Evolutionary conservation across 35 echinoderm and acorn worm genomes (phyloP).

Genomic region (Eucidaris tribuloides): DNA sequence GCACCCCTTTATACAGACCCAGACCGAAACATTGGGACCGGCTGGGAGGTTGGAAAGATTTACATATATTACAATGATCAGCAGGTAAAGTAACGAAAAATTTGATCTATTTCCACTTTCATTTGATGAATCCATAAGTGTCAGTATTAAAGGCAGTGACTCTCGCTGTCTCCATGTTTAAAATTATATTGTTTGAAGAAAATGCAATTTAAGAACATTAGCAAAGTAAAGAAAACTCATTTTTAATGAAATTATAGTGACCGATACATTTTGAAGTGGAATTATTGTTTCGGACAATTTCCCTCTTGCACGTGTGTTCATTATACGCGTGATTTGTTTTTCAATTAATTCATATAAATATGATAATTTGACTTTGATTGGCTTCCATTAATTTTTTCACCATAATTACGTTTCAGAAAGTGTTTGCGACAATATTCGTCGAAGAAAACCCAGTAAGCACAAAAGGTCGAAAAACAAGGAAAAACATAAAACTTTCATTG

Average conservation of each 20-base stretch:
- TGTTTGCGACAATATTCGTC: no score
- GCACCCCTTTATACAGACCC: not conserved
- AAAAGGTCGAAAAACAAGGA: no score
- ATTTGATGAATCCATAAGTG: not conserved
- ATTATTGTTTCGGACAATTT: no score
- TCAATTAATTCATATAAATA: no score
- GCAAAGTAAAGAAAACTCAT: not conserved
- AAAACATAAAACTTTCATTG: no score
- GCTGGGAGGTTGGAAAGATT: slow-evolving; percentile 18
- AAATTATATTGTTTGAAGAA: not conserved
- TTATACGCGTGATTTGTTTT: no score
- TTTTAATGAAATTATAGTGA: not conserved
- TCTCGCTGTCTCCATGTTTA: not conserved
- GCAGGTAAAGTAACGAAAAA: not conserved
- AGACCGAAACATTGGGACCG: not conserved
- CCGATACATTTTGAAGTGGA: not conserved
- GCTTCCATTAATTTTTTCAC: no score
- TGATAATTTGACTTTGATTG: no score
- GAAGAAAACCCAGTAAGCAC: no score
- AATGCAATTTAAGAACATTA: not conserved
- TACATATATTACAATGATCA: slow-evolving; percentile 16
- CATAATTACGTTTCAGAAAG: no score
- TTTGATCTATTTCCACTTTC: not conserved
- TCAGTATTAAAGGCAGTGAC: not conserved
- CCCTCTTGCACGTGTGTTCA: no score